These are phyloP conservation scores for Cairina moschata DNA, from an alignment of 2,113 vertebrate species.

Conservation along the genomic window DNA sequence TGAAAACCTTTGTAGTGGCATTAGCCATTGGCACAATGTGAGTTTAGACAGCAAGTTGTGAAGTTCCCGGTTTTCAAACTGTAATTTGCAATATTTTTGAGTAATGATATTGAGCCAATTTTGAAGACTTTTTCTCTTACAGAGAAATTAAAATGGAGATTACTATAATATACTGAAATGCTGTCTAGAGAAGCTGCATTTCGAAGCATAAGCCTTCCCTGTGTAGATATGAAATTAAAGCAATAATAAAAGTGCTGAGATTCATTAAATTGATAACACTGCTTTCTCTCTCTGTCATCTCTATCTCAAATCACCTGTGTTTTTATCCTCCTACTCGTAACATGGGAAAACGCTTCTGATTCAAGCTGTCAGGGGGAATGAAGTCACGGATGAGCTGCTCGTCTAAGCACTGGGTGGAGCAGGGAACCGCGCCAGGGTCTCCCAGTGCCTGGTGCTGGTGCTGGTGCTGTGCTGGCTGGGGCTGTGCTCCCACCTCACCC, in stretches of 20 bases:
- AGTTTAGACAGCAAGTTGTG: background rate
- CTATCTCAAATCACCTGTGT: background rate
- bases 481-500: no score
- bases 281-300: background rate
- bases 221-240: background rate
- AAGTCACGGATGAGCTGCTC: background rate
- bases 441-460: background rate
- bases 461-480: no score
- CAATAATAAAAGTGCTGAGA: background rate
- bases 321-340: background rate
- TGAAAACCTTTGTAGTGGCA: background rate
- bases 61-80: background rate
- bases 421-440: background rate
- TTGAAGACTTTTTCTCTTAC: accelerated
- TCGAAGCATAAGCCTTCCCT: background rate
- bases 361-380: background rate
- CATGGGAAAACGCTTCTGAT: background rate
- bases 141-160: accelerated
- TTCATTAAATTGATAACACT: background rate
- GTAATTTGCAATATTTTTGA: background rate
- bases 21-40: background rate
- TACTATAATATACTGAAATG: accelerated
- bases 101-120: background rate
- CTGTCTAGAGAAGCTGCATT: background rate
- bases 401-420: background rate